These are phyloP conservation scores for Sciaenops ocellatus DNA, from an alignment of 2,797 vertebrate species.

Conservation along the genomic window DNA sequence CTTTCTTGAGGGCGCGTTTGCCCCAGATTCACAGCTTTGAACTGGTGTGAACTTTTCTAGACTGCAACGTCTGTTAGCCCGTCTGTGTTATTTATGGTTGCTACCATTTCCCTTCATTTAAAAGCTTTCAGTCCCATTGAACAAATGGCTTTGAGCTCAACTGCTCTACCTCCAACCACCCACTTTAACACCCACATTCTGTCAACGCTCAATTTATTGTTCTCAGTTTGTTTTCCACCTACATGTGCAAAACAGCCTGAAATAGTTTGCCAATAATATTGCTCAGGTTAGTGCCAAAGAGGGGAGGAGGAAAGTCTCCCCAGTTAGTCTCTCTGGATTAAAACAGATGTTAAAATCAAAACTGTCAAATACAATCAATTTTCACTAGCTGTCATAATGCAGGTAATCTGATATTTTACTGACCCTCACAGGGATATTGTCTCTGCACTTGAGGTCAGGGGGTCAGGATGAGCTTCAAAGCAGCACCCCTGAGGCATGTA, in stretches of 20 bases:
- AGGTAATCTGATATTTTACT: neutral
- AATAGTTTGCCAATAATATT: neutral
- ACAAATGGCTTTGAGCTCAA: slow-evolving; percentile 44
- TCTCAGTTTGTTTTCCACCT: rapidly evolving
- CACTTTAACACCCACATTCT: slow-evolving; percentile 1
- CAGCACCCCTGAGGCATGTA: neutral
- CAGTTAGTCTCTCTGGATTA: slow-evolving; percentile 37
- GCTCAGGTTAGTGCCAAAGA: neutral
- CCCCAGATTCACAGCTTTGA: slow-evolving; percentile 27
- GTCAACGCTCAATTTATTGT: neutral
- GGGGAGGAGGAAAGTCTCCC: slow-evolving; percentile 19
- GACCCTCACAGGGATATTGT: neutral
- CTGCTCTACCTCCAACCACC: neutral
- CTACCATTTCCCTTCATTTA: slow-evolving; percentile 29
- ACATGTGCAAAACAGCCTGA: neutral
- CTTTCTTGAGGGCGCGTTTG: slow-evolving; percentile 7
- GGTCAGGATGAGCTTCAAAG: slow-evolving; percentile 2
- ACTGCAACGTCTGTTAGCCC: slow-evolving; percentile 2
- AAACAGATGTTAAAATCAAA: slow-evolving; percentile 15
- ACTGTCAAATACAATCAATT: slow-evolving; percentile 3
- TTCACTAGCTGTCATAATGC: slow-evolving; percentile 1
- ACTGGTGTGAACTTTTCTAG: slow-evolving; percentile 32
- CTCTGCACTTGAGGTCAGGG: slow-evolving; percentile 11
- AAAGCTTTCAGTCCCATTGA: slow-evolving; percentile 19
- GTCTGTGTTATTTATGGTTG: slow-evolving; percentile 50